Base-by-base conservation (phyloP, 1,140 invertebrate genomes). In the Papilio dardanus region DNA sequence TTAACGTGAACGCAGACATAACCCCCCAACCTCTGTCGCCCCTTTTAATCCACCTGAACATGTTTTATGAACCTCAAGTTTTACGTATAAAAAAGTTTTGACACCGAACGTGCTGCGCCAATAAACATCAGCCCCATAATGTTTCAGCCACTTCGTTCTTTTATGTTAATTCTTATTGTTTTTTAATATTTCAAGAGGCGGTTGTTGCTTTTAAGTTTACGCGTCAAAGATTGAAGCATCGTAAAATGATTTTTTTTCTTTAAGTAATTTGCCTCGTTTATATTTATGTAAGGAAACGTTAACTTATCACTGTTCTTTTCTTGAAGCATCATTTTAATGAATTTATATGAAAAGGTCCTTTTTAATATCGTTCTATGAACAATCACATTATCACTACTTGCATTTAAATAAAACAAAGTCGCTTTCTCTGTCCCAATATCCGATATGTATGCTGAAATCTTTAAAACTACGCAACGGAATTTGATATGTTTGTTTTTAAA, bases 61-160 rank as follows among this genome's bases (percentile, higher is more conserved):
- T 88, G 87, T 91, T 91, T 91, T 89, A 90, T 81, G 88, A 89
- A 81, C 83, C 83, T 88, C 84, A 88, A 89, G 81, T 90, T 88
- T 88, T 83, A 78, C 84, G 82, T 86, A 83, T 87, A 91, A 88
- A 88, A 62, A 91, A 91, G 80, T 90, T 89, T 88, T 80, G 84
- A 88, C 85, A 87, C 82, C 82, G 79, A 82, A 83, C 81, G 83
- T 83, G 83, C 79, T 74, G 74, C 76, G 69, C 80, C 78, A 85
- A 88, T 88, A 91, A 91, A 89, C 87, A 89, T 89, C 78, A 79
- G 79, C 74, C 78, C 73, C 80, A 65, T 81, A 86, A 87, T 81
- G 80, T 80, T 75, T 40, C 74, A 67, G 78, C 75, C 77, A 76
- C 78, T 77, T 81, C 74, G 71, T 81, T 78, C 80, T 80, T 83